Evolutionary conservation across 1,140 invertebrate genomes (phyloP), one percentile per base, ranked within the genome.

Genomic region (Zaprionus kolodkinae): DNA sequence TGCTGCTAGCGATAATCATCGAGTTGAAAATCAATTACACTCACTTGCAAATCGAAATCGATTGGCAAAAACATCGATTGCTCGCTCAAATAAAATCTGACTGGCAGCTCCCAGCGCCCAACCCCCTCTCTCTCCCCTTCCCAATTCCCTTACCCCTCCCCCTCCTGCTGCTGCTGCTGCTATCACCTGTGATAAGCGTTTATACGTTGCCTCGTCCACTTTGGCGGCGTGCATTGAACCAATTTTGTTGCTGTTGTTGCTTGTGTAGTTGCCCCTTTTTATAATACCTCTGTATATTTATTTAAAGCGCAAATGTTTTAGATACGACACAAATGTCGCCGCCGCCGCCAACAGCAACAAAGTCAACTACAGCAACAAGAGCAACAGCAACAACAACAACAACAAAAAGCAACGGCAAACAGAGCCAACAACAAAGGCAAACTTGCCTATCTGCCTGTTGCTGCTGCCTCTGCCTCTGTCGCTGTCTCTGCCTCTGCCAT

Each of bases 261-360:
- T 48, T 36, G 45, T 79, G 45, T 64, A 69, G 56, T 77, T 61
- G 45, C 52, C 66, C 79, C 70, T 86, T 87, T 84, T 88, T 80
- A 88, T 88, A 80, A 81, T 79, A 75, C 76, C 77, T 84, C 65
- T 87, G 74, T 85, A 78, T 89, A 89, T 89, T 89, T 89, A 89
- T 89, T 89, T 85, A 89, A 89, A 89, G 85, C 85, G 85, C 85
- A 89, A 89, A 89, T 89, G 85, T 81, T 89, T 88, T 89, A 89
- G 85, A 89, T 89, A 89, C 85, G 85, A 88, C 85, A 89, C 66
- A 88, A 78, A 82, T 80, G 67, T 70, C 68, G 70, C 57, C 74
- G 70, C 67, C 62, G 54, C 57, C 38, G 27, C 3, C 27, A 30
- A 30, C 59, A 62, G 10, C 30, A 55, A 15, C 21, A 36, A 35